These are phyloP conservation scores for Trypoxylon attenuatum DNA, from an alignment of 2,888 invertebrate species.

Conservation along the genomic window DNA sequence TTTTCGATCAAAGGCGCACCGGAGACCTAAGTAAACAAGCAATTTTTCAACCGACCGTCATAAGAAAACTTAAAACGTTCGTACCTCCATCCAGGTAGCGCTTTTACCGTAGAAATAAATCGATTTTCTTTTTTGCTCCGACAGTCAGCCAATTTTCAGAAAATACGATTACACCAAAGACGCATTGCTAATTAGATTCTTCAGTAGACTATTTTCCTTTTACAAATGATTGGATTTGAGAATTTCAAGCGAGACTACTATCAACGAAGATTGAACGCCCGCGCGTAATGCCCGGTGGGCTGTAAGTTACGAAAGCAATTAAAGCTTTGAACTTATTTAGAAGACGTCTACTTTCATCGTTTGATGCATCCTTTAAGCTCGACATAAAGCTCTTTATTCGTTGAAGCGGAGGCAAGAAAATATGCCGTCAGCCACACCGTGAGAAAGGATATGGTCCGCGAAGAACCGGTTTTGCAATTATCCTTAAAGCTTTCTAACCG, in stretches of 20 bases:
- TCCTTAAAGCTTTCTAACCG: slow-evolving; percentile 32
- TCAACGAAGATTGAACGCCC: too few relatives aligned
- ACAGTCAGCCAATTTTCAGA: too few relatives aligned
- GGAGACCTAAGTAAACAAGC: slow-evolving; percentile 49
- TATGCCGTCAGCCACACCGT: slow-evolving; percentile 27
- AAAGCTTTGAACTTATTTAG: background rate
- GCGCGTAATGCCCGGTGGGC: too few relatives aligned
- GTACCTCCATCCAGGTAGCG: too few relatives aligned
- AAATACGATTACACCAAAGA: too few relatives aligned
- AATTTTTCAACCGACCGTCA: slow-evolving; percentile 18
- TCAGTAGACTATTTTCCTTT: too few relatives aligned
- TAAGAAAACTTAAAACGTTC: too few relatives aligned
- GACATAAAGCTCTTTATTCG: background rate
- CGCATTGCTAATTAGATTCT: too few relatives aligned
- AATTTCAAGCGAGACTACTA: too few relatives aligned
- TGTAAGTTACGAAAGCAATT: background rate
- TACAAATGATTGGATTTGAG: too few relatives aligned
- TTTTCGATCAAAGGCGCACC: slow-evolving; percentile 21
- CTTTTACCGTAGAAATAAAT: too few relatives aligned
- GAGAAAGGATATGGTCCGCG: slow-evolving; percentile 32
- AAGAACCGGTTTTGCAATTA: slow-evolving; percentile 43
- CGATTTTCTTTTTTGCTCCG: too few relatives aligned
- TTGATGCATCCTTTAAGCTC: background rate
- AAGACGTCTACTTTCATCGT: background rate
- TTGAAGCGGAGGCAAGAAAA: background rate